Base-by-base conservation (phyloP, 2,797 vertebrate genomes). In the Hydrolagus colliei region DNA sequence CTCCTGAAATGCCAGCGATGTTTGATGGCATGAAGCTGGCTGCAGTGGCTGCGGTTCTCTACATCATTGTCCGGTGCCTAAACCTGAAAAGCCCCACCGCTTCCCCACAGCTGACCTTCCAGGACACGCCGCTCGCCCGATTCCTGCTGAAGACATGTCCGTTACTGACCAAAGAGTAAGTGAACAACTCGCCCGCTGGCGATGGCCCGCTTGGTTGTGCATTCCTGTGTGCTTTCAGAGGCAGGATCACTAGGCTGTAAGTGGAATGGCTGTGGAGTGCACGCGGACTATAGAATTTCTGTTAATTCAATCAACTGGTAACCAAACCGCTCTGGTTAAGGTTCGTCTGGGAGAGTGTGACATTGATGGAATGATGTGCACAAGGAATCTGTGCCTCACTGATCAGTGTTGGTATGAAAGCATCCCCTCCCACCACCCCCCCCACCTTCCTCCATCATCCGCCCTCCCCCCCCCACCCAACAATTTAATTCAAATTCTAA, bases 1-100 rank as follows among this genome's bases (percentile, higher is more conserved):
- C 91, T 67, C 89, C 93, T 0, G 94, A 98, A 91, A 95, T 98
- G 91, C 97, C 96, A 0, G 97, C 96, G 1, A 95, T 98, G 90
- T 96, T 97, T 87, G 96, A 98, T 1, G 96, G 97, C 87, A 91
- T 98, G 92, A 98, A 97, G 91, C 90, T 99, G 86, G 97, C 97
- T 0, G 97, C 96, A 0, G 95, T 98, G 52, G 96, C 97, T 2
- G 95, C 97, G 0, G 91, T 95, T 82, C 94, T 99, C 0, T 99
- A 98, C 16, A 88, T 99, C 88, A 94, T 98, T 0, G 96, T 99
- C 86, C 96, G 98, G 79, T 96, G 95, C 88, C 91, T 99, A 88
- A 98, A 99, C 90, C 93, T 99, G 79, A 98, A 96, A 91, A 98
- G 96, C 87, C 92, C 96, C 0, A 95, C 96, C 0, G 93, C 92